Evolutionary conservation across 1,140 invertebrate genomes (phyloP).

Genomic region (Laodelphax striatellus): DNA sequence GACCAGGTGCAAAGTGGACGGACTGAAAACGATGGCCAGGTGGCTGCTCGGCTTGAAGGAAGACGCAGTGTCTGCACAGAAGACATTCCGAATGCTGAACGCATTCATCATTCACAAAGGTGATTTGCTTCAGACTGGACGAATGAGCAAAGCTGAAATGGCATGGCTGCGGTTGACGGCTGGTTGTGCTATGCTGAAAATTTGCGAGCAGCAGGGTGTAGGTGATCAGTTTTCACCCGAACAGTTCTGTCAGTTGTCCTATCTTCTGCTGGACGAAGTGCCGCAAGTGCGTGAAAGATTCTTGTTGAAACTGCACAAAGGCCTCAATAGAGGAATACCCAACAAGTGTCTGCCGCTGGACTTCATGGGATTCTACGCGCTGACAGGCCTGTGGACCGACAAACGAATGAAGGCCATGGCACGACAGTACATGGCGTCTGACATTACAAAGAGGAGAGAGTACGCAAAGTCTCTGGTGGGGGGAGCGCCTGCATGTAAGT

Average conservation of each 20-base stretch:
- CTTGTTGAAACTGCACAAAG: conserved; percentile 84
- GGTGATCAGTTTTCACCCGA: conserved; percentile 88
- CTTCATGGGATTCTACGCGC: conserved; percentile 70
- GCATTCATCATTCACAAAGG: conserved; percentile 84
- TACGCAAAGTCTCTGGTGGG: conserved; percentile 71
- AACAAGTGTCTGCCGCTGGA: conserved; percentile 85
- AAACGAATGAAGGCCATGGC: conserved; percentile 53
- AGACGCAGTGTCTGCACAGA: conserved; percentile 79
- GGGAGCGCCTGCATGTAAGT: conserved; percentile 37
- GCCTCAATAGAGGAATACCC: conserved; percentile 64
- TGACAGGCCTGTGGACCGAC: conserved; percentile 64
- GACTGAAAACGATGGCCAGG: conserved; percentile 89
- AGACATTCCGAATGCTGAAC: conserved; percentile 85
- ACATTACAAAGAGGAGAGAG: conserved; percentile 81
- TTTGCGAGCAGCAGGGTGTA: conserved; percentile 90
- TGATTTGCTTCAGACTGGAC: conserved; percentile 51
- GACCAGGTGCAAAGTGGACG: conserved; percentile 83
- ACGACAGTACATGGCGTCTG: conserved; percentile 66
- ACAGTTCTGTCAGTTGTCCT: conserved; percentile 88
- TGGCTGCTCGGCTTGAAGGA: conserved; percentile 88
- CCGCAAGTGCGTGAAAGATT: conserved; percentile 84
- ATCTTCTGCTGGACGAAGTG: conserved; percentile 65
- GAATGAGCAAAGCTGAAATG: conserved; percentile 72
- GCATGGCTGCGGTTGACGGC: conserved; percentile 78
- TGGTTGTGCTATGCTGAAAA: conserved; percentile 90